Evolutionary conservation across 2,888 invertebrate genomes (phyloP).

Genomic region (Eupithecia abbreviata): DNA sequence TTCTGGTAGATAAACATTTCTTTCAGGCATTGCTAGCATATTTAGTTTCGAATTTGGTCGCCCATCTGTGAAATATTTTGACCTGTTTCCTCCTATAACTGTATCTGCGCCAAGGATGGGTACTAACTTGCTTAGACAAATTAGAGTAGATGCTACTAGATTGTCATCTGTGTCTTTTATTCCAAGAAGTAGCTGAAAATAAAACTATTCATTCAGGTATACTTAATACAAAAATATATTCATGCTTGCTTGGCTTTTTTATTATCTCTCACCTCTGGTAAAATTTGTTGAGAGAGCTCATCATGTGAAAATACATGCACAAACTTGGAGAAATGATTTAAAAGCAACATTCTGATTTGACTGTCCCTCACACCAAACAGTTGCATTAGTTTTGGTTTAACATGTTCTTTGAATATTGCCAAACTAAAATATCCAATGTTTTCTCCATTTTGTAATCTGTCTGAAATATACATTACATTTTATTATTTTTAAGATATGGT

Average conservation of each 20-base stretch:
- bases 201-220: background rate
- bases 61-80: conserved; percentile 93
- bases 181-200: conserved; percentile 89
- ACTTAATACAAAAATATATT: background rate
- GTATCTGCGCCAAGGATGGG: conserved; percentile 92
- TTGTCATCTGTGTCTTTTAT: conserved; percentile 94
- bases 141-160: conserved; percentile 91
- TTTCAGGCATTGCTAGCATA: conserved; percentile 45
- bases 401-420: conserved; percentile 87
- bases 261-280: conserved; percentile 88
- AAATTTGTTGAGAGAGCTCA: conserved; percentile 88
- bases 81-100: conserved; percentile 92
- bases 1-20: conserved; percentile 50
- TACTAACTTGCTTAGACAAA: conserved; percentile 92
- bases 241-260: background rate
- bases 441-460: conserved; percentile 70
- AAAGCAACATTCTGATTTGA: conserved; percentile 89
- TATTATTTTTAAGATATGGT: background rate
- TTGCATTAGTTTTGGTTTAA: conserved; percentile 90
- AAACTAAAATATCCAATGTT: conserved; percentile 86
- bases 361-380: conserved; percentile 94
- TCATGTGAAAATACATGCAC: conserved; percentile 89
- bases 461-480: conserved; percentile 54
- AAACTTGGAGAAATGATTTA: conserved; percentile 91
- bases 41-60: conserved; percentile 85